phyloP scores from a whole-genome alignment of 2,888 invertebrate species.

The Sesia apiformis region DNA sequence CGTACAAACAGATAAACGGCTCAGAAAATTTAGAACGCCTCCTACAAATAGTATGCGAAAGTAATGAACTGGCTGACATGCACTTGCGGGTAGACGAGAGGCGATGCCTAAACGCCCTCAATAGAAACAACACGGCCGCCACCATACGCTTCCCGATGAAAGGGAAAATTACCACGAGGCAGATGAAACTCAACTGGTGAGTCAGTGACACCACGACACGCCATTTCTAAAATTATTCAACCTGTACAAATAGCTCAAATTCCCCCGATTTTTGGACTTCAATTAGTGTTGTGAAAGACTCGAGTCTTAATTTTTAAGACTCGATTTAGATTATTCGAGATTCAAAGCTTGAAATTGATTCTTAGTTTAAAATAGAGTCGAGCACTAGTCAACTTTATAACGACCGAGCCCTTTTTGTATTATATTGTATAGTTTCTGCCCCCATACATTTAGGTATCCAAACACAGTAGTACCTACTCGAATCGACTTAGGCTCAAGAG shows the following conservation, averaged over 20 bases:
- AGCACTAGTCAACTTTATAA: too few relatives aligned
- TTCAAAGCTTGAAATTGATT: too few relatives aligned
- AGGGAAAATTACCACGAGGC: conserved; percentile 80
- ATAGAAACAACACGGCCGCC: conserved; percentile 70
- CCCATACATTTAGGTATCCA: too few relatives aligned
- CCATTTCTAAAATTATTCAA: not conserved
- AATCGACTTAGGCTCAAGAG: too few relatives aligned
- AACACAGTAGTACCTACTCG: too few relatives aligned
- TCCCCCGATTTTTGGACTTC: too few relatives aligned
- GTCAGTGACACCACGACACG: conserved; percentile 5
- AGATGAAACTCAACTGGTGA: conserved; percentile 87
- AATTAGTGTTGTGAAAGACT: too few relatives aligned
- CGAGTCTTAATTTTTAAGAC: too few relatives aligned
- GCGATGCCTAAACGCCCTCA: conserved; percentile 78
- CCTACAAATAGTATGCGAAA: conserved; percentile 70
- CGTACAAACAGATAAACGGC: conserved; percentile 66
- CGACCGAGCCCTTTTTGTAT: too few relatives aligned
- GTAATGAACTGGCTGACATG: conserved; percentile 81
- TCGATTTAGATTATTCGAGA: too few relatives aligned
- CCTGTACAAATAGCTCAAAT: not conserved
- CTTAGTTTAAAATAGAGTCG: too few relatives aligned
- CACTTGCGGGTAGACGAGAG: conserved; percentile 81
- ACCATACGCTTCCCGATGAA: conserved; percentile 81
- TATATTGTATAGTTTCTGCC: too few relatives aligned
- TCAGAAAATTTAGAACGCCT: conserved; percentile 72